Evolutionary conservation across 1,140 invertebrate genomes (phyloP).

Genomic region (Coenobita brevimanus): DNA sequence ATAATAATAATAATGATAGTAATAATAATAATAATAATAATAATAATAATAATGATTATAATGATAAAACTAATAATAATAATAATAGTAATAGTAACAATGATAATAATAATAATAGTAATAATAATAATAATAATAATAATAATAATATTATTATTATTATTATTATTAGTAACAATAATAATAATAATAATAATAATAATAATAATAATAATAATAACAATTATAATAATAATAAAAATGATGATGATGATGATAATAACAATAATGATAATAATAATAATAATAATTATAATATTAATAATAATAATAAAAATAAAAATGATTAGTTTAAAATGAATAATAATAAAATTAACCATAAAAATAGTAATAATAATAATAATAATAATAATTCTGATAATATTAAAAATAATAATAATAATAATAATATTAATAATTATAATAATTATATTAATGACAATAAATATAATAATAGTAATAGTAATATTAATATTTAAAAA

Average conservation of each 20-base stretch:
- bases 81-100: too few relatives aligned
- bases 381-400: too few relatives aligned
- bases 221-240: neutral
- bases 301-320: neutral
- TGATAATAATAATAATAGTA: neutral
- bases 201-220: constrained; percentile 3
- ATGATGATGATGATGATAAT: neutral
- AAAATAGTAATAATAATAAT: too few relatives aligned
- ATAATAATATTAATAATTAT: neutral
- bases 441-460: too few relatives aligned
- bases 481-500: neutral
- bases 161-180: constrained; percentile 9
- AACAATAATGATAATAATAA: neutral
- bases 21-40: too few relatives aligned
- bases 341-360: too few relatives aligned
- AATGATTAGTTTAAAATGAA: neutral
- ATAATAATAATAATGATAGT: neutral
- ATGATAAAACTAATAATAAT: too few relatives aligned
- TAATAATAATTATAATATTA: constrained; percentile 5
- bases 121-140: constrained; percentile 13
- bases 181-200: constrained; percentile 10
- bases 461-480: too few relatives aligned
- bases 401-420: neutral
- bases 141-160: constrained; percentile 3
- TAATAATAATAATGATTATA: too few relatives aligned